These are phyloP conservation scores for Brachionus calyciflorus DNA, from an alignment of 1,140 invertebrate genomes.

Conservation along the genomic window DNA sequence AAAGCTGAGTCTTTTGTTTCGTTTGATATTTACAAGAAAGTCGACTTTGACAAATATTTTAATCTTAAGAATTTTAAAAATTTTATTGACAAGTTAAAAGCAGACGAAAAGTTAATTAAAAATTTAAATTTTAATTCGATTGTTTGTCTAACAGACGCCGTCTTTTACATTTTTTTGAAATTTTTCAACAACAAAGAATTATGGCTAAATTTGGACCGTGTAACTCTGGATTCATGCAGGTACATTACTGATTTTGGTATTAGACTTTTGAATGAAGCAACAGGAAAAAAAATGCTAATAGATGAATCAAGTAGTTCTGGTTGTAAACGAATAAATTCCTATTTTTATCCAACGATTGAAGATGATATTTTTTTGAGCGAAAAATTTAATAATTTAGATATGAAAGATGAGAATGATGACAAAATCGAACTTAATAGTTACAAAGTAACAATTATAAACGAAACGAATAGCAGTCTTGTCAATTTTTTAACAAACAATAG, in stretches of 20 bases:
- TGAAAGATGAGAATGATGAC: too few species aligned
- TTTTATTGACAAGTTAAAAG: neutral
- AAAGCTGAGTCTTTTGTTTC: constrained; percentile 7
- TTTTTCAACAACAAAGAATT: neutral
- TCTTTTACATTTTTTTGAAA: constrained; percentile 20
- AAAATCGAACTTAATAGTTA: neutral
- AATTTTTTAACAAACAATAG: neutral
- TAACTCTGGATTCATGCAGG: neutral
- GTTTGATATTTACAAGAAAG: neutral
- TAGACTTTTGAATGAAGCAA: neutral
- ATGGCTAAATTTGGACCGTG: neutral
- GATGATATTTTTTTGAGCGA: neutral
- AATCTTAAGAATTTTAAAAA: constrained; percentile 26
- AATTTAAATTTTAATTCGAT: constrained; percentile 9
- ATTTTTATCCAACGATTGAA: neutral
- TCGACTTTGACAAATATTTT: constrained; percentile 3
- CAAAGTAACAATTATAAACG: constrained; percentile 7
- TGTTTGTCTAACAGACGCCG: neutral
- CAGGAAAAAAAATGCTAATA: neutral
- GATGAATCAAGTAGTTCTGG: neutral
- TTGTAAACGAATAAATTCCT: neutral
- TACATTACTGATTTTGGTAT: constrained; percentile 32
- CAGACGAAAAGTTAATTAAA: constrained; percentile 2
- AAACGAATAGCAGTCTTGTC: neutral
- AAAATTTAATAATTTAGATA: neutral